These are phyloP conservation scores for Natrix natrix DNA, from an alignment of 2,797 vertebrate genomes.

Conservation along the genomic window DNA sequence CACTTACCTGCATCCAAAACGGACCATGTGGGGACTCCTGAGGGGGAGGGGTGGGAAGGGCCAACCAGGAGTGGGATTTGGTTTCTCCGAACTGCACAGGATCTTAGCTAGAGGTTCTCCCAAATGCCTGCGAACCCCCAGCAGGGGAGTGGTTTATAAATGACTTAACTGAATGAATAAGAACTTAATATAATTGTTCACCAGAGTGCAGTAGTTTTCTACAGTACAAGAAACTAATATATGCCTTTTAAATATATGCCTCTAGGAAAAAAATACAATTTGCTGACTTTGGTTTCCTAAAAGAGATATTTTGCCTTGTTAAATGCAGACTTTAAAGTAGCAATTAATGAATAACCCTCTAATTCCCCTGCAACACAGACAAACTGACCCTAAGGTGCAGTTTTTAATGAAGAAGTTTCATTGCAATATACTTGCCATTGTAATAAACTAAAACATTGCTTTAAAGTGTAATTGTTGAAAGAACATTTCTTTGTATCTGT, in stretches of 20 bases:
- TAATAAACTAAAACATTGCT: constrained; percentile 19
- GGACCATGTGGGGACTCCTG: no score
- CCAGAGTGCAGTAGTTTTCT: background rate
- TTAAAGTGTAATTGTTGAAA: constrained; percentile 4
- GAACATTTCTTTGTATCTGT: background rate
- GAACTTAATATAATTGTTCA: background rate
- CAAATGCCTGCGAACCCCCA: no score
- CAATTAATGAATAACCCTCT: constrained; percentile 13
- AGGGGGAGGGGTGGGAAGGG: no score
- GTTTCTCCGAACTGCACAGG: no score
- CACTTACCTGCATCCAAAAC: no score
- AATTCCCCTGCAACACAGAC: constrained; percentile 3
- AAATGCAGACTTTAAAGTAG: constrained; percentile 1
- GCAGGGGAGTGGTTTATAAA: background rate
- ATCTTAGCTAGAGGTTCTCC: no score
- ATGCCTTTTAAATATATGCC: background rate
- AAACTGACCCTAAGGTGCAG: background rate
- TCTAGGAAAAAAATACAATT: background rate
- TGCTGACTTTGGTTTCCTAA: background rate
- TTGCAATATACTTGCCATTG: background rate
- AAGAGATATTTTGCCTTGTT: constrained; percentile 6
- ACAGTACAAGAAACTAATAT: background rate
- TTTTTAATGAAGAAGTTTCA: constrained; percentile 11
- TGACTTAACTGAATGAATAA: background rate
- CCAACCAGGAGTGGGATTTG: no score